Percentiles rank a stretch among this genome's conserved stretches.
These are phyloP conservation scores for Aurelia sp. DNA, from an alignment of 30 jellyfish, hydroid and myxozoan genomes.

Conservation along the genomic window DNA sequence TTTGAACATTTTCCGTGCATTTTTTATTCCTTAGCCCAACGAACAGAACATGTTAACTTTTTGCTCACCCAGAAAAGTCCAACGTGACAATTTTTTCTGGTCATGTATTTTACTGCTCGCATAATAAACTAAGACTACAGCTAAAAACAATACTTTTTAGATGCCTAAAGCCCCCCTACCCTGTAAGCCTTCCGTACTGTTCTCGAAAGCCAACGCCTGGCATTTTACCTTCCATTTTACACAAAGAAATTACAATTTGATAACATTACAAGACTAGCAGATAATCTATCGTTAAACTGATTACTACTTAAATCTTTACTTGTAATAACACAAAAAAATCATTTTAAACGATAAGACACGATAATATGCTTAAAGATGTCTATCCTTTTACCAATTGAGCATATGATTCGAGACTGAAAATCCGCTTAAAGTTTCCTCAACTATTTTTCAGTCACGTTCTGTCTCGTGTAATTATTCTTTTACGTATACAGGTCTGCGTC, in stretches of 20 bases:
- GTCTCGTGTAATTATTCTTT: conserved; percentile 24
- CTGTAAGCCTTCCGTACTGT: background rate
- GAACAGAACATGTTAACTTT: too few relatives aligned
- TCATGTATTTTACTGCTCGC: too few relatives aligned
- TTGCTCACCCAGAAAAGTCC: too few relatives aligned
- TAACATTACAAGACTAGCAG: background rate
- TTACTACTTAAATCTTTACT: background rate
- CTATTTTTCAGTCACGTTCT: conserved; percentile 20
- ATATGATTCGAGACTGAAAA: background rate
- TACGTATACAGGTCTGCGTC: background rate
- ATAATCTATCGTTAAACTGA: background rate
- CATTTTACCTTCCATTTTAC: too few relatives aligned
- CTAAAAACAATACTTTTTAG: too few relatives aligned
- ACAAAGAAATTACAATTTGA: too few relatives aligned
- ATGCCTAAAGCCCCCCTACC: too few relatives aligned
- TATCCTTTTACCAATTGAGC: conserved; percentile 3
- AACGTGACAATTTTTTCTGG: too few relatives aligned
- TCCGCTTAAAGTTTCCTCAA: conserved; percentile 42
- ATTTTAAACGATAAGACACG: conserved; percentile 12
- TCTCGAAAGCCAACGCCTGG: background rate
- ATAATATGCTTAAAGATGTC: conserved; percentile 36
- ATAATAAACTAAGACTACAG: too few relatives aligned
- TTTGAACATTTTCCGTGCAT: too few relatives aligned
- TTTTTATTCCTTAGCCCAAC: too few relatives aligned
- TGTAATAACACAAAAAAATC: background rate